Conservation (phyloP, 2,113 vertebrate genomes). For the Sylvietta virens region DNA sequence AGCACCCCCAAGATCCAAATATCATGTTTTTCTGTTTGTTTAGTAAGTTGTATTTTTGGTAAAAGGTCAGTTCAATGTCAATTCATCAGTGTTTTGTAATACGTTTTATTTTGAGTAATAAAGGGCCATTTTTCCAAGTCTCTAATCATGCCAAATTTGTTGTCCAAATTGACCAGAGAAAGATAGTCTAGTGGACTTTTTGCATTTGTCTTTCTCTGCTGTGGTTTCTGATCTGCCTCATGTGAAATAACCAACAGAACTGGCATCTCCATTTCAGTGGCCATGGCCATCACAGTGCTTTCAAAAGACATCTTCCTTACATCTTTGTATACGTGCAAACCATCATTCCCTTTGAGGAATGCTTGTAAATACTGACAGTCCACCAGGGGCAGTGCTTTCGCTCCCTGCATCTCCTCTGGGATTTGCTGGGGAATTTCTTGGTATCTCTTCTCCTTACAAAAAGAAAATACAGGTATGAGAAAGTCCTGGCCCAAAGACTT, state of each 20-base stretch:
- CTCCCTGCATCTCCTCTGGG: not conserved
- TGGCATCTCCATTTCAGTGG: not conserved
- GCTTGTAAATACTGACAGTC: not conserved
- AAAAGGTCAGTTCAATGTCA: not conserved
- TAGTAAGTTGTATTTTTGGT: not conserved
- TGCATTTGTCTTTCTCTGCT: not conserved
- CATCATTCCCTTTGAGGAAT: not conserved
- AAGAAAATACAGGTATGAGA: not conserved
- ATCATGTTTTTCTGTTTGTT: not conserved
- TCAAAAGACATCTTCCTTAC: not conserved
- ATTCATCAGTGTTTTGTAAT: not conserved
- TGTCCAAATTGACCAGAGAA: not conserved
- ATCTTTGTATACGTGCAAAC: not conserved
- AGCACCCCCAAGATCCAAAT: not conserved
- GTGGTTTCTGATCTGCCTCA: not conserved
- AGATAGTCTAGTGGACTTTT: not conserved
- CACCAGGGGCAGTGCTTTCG: not conserved
- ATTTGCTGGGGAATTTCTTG: not conserved
- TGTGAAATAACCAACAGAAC: not conserved
- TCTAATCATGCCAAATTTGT: not conserved
- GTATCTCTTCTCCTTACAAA: not conserved
- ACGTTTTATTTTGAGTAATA: not conserved
- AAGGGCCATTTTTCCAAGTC: conserved; percentile 19
- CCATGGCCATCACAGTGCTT: not conserved
- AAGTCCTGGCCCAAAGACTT: not conserved